Evolutionary conservation across 1,140 invertebrate genomes (phyloP).

Genomic region (Apocrypta bakeri): DNA sequence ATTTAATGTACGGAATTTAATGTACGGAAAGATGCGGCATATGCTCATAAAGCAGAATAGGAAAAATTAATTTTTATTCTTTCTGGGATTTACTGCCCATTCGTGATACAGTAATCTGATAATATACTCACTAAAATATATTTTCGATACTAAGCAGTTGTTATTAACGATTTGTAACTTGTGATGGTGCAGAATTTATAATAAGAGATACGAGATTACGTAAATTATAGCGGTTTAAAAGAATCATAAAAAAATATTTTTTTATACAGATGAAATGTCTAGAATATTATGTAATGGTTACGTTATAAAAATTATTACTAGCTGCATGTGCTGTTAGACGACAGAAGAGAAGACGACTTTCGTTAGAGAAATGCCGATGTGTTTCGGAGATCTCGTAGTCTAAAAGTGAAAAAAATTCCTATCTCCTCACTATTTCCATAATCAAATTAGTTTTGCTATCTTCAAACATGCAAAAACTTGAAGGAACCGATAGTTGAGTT

Average conservation of each 20-base stretch:
- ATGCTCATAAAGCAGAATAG: not conserved
- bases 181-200: slow-evolving; percentile 21
- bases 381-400: slow-evolving; percentile 3
- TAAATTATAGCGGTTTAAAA: not conserved
- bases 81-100: not conserved
- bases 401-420: not conserved
- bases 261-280: not conserved
- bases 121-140: slow-evolving; percentile 45
- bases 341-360: not conserved
- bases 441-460: slow-evolving; percentile 6
- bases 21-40: not conserved
- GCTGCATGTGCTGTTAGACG: too few species aligned
- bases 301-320: slow-evolving; percentile 4
- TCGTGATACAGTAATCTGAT: slow-evolving; percentile 42
- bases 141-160: slow-evolving; percentile 5
- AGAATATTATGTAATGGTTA: not conserved
- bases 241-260: slow-evolving; percentile 24
- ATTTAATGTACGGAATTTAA: not conserved
- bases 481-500: not conserved
- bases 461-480: not conserved
- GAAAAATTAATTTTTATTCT: slow-evolving; percentile 22
- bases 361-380: not conserved
- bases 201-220: not conserved
- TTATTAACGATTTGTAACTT: slow-evolving; percentile 15
- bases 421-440: not conserved